Evolutionary conservation across 2,797 vertebrate species (phyloP).

Genomic region (Loris lydekkerianus): DNA sequence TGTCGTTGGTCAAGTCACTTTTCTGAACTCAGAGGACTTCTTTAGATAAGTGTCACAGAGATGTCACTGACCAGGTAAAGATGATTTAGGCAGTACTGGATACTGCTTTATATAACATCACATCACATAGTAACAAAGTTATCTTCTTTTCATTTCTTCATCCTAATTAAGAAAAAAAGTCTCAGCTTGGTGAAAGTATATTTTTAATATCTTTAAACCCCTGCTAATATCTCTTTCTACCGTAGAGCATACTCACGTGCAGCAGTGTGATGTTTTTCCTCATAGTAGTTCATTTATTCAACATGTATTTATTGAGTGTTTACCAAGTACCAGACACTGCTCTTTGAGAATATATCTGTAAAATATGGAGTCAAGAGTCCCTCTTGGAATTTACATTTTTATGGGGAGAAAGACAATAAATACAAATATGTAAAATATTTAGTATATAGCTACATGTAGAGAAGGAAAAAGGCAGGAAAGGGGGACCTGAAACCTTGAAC

Average conservation of each 20-base stretch:
- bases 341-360: neutral
- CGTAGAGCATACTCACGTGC: neutral
- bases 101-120: neutral
- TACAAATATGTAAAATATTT: neutral
- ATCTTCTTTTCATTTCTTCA: neutral
- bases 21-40: neutral
- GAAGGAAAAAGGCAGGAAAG: neutral
- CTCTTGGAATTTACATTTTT: neutral
- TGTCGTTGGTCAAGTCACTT: neutral
- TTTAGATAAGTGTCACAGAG: neutral
- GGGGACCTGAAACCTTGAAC: neutral
- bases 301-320: neutral
- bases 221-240: neutral
- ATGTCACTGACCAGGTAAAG: neutral
- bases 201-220: neutral
- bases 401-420: neutral
- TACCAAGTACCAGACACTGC: neutral
- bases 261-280: neutral
- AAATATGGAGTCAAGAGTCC: neutral
- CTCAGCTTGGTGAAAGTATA: neutral
- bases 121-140: neutral
- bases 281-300: neutral
- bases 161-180: neutral
- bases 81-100: neutral
- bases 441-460: neutral